Evolutionary conservation across 2,888 invertebrate species (phyloP).

Genomic region (Seira ritae): DNA sequence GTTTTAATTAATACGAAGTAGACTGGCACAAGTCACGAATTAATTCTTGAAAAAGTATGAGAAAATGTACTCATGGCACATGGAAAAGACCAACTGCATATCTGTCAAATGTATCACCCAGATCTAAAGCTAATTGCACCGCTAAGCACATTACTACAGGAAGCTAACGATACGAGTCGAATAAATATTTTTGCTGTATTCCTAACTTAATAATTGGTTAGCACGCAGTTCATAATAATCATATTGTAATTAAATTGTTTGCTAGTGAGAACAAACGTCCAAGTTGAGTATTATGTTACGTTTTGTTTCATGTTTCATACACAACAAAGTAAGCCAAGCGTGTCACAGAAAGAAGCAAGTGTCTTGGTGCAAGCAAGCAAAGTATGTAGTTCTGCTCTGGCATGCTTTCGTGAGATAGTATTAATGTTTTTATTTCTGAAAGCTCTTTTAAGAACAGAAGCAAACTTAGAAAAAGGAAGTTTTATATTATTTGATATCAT

Average conservation of each 20-base stretch:
- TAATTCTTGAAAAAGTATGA: background rate
- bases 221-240: background rate
- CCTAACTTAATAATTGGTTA: background rate
- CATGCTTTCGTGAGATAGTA: background rate
- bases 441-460: background rate
- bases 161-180: background rate
- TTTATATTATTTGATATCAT: slow-evolving; percentile 39
- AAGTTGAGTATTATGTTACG: too few species aligned
- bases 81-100: background rate
- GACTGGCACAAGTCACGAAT: background rate
- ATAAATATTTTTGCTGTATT: background rate
- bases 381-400: too few species aligned
- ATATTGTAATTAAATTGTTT: slow-evolving; percentile 27
- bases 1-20: background rate
- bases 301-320: background rate
- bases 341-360: too few species aligned
- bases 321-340: slow-evolving; percentile 25
- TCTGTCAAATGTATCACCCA: background rate
- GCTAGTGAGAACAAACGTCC: slow-evolving; percentile 21
- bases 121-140: background rate
- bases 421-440: slow-evolving; percentile 26
- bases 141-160: background rate
- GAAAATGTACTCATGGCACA: background rate
- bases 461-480: slow-evolving; percentile 38
- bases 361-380: too few species aligned